phyloP scores from a whole-genome alignment of 2,113 vertebrate species.

The Channa maculata region DNA sequence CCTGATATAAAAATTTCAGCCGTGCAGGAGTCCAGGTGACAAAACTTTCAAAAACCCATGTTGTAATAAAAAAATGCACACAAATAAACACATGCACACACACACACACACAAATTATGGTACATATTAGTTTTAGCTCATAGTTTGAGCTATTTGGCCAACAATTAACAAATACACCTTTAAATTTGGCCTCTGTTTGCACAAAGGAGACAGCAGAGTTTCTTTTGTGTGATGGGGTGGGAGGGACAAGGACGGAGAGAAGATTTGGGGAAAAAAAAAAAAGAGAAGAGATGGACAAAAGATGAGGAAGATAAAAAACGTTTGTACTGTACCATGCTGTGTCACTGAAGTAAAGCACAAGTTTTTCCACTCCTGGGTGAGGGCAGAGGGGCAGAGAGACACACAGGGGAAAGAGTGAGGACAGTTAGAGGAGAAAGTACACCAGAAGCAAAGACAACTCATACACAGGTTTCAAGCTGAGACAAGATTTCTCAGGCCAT shows the following conservation, averaged over 20 bases:
- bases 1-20: too few relatives aligned
- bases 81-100: background rate
- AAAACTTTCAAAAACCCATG: too few relatives aligned
- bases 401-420: conserved; percentile 38
- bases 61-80: too few relatives aligned
- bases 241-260: background rate
- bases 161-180: background rate
- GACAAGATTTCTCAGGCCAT: background rate
- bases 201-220: background rate
- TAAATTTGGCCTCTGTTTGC: background rate
- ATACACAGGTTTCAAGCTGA: background rate
- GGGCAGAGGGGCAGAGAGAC: conserved; percentile 17
- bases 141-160: background rate
- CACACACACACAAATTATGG: background rate
- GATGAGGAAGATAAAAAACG: conserved; percentile 24
- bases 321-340: conserved; percentile 68
- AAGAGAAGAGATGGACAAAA: background rate
- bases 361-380: conserved; percentile 73
- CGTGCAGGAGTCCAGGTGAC: too few relatives aligned
- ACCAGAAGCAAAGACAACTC: background rate
- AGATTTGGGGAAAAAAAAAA: background rate
- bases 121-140: too few relatives aligned
- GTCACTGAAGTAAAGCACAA: conserved; percentile 80
- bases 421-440: conserved; percentile 13
- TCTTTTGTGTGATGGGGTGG: background rate